Evolutionary conservation across 2,797 vertebrate genomes (phyloP), one percentile per base, ranked within the genome.

Genomic region (Anabacerthia variegaticeps): DNA sequence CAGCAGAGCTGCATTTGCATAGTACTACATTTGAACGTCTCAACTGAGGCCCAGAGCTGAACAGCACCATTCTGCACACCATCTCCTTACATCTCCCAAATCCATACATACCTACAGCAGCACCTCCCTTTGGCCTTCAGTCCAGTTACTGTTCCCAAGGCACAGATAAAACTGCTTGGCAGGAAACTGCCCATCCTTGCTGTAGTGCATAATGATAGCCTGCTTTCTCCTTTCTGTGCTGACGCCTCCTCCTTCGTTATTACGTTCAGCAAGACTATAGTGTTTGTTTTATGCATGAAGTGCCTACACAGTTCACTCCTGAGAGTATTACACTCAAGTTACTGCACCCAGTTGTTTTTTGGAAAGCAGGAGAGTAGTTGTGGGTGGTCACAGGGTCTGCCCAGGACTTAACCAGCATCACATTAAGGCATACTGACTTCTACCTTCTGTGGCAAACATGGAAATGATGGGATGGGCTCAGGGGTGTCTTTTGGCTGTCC

Each of bases 241-340:
- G 67, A 85, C 37, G 7, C 44, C 65, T 61, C 63, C 74, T 94
- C n/a, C 78, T 94, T 85, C 22, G 1, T 85, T 95, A 77, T 39
- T 65, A 44, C 72, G 74, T 74, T 87, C 78, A 93, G 72, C 44
- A 87, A 90, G 63, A 73, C 36, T 78, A 55, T 74, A 73, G 39
- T 56, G 56, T 92, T 87, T 86, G 71, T 79, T 95, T 90, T 76
- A 93, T 90, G 67, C 30, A 74, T 71, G 44, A 55, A 36, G 44
- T 67, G 34, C 67, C 81, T 83, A 74, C 65, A 41, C 65, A 72
- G 11, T 86, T 86, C 41, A 26, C 32, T 76, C 12, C 49, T 79
- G 63, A 20, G 59, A 36, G 22, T 37, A 28, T 85, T 91, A 21
- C 76, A 43, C 39, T 84, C 23, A 49, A 74, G 36, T 86, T 56